Conservation (phyloP, 1,140 invertebrate species). For the Aphelinus certus region DNA sequence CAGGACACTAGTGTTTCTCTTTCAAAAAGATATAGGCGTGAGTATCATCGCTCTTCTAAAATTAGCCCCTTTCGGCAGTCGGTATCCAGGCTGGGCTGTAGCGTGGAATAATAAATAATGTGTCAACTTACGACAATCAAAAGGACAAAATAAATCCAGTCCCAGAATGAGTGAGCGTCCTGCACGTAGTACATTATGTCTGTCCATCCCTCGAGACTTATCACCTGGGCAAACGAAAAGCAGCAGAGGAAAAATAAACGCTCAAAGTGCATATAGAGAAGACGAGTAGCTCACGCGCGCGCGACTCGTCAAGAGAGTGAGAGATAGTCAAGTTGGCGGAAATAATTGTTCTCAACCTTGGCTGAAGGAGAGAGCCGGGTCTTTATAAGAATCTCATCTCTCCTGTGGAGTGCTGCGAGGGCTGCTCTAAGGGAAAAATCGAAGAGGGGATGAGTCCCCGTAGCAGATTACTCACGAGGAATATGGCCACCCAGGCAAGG, state of each 20-base stretch:
- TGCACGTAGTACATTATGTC: constrained; percentile 99
- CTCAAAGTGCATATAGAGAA: background rate
- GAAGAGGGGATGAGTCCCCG: background rate
- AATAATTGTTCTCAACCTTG: constrained; percentile 38
- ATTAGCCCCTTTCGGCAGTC: no score
- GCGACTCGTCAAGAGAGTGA: background rate
- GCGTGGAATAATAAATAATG: background rate
- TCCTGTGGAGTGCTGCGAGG: no score
- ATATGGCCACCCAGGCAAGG: constrained; percentile 99
- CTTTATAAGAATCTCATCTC: constrained; percentile 2
- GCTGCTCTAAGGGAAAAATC: background rate
- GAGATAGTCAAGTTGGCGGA: background rate
- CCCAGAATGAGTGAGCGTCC: constrained; percentile 99
- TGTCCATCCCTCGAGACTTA: constrained; percentile 93
- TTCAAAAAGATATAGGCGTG: background rate
- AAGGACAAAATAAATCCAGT: constrained; percentile 99
- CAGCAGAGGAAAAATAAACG: background rate
- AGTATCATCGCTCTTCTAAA: no score
- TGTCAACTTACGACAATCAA: constrained; percentile 92
- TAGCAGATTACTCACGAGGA: constrained; percentile 82
- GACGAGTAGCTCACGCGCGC: background rate
- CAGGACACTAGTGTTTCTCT: background rate
- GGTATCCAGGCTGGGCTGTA: background rate
- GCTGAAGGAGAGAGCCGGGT: background rate
- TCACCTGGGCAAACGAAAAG: constrained; percentile 71